These are phyloP conservation scores for Sitobion miscanthi DNA, from an alignment of 1,140 invertebrate genomes.

Conservation along the genomic window DNA sequence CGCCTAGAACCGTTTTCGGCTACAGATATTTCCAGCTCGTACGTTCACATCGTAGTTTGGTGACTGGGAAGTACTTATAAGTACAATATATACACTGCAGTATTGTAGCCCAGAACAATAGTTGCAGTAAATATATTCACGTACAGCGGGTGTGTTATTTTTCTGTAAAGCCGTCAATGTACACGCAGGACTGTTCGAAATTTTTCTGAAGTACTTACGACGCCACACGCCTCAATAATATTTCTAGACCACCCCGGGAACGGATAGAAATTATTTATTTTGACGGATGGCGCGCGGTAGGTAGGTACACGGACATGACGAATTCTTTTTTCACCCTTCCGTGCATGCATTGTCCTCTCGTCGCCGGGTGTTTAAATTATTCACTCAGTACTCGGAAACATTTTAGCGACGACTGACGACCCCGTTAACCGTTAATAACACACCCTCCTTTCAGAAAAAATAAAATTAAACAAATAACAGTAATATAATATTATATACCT, in stretches of 20 bases:
- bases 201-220: neutral
- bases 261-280: constrained; percentile 16
- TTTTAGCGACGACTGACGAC: neutral
- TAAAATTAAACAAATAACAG: neutral
- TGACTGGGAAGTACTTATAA: neutral
- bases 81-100: neutral
- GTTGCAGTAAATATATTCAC: neutral
- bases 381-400: neutral
- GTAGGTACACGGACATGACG: neutral
- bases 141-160: neutral
- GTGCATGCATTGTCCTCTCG: neutral
- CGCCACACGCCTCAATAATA: neutral
- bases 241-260: neutral
- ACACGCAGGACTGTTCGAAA: neutral
- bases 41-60: neutral
- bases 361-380: neutral
- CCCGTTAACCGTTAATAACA: neutral
- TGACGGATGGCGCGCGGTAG: neutral
- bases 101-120: neutral
- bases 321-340: constrained; percentile 30
- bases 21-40: too few relatives aligned
- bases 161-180: neutral
- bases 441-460: neutral
- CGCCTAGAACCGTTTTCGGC: neutral
- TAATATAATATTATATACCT: neutral